Evolutionary conservation across 2,888 invertebrate genomes (phyloP).

Genomic region (Sthenelais limicola): DNA sequence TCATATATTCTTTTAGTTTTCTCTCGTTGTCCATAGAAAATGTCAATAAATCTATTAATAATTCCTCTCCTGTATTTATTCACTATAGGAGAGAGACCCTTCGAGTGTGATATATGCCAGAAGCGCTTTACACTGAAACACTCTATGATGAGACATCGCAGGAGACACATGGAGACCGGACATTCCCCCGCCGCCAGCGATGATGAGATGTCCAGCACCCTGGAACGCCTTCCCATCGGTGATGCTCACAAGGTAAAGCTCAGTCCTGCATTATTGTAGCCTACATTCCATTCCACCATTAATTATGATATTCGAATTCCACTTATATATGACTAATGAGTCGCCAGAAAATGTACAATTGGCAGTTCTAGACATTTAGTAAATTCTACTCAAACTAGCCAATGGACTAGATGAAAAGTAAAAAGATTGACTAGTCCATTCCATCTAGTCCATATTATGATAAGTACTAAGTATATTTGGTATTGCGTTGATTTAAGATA

Average conservation of each 20-base stretch:
- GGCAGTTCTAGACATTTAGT: too few species aligned
- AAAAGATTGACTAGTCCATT: too few species aligned
- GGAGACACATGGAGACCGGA: conserved; percentile 80
- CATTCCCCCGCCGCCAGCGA: conserved; percentile 54
- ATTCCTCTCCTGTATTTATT: conserved; percentile 2
- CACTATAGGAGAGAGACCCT: conserved; percentile 81
- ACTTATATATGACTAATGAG: too few species aligned
- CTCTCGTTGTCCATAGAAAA: too few species aligned
- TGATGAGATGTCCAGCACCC: conserved; percentile 54
- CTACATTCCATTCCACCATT: too few species aligned
- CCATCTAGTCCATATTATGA: too few species aligned
- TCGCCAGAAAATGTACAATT: too few species aligned
- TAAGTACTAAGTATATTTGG: too few species aligned
- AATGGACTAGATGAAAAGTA: too few species aligned
- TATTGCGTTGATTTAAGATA: too few species aligned
- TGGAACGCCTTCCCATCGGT: background rate
- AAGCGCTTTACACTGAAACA: conserved; percentile 93
- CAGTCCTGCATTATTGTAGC: background rate
- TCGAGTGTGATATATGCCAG: conserved; percentile 90
- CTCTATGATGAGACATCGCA: conserved; percentile 93
- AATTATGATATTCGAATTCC: background rate
- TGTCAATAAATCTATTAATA: too few species aligned
- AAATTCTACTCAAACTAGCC: background rate
- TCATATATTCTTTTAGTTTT: too few species aligned
- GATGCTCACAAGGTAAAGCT: background rate